Evolutionary conservation across 2,888 invertebrate species (phyloP).

Genomic region (Parnassius smintheus): DNA sequence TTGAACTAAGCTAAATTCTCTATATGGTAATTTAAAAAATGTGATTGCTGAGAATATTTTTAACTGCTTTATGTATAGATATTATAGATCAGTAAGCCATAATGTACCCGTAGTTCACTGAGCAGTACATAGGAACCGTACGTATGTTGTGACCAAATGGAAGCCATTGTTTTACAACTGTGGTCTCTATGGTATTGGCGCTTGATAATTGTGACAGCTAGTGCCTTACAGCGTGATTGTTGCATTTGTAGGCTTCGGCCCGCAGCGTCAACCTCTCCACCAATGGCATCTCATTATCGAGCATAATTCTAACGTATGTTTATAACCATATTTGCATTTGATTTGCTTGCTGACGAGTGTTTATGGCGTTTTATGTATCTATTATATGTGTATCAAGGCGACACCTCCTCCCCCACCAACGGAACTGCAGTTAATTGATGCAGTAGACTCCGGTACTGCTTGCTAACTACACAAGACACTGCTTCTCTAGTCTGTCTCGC

Average conservation of each 20-base stretch:
- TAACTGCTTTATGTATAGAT: constrained; percentile 75
- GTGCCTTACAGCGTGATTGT: constrained; percentile 24
- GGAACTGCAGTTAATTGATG: constrained; percentile 70
- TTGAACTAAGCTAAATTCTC: constrained; percentile 80
- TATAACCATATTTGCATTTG: constrained; percentile 57
- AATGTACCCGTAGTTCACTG: constrained; percentile 49
- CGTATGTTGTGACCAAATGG: constrained; percentile 26
- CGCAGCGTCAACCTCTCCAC: not conserved
- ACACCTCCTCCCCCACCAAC: constrained; percentile 62
- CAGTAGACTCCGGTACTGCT: constrained; percentile 75
- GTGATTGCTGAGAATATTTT: constrained; percentile 79
- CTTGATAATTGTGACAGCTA: constrained; percentile 24
- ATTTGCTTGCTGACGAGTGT: constrained; percentile 46
- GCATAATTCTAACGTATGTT: constrained; percentile 33
- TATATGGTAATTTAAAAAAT: constrained; percentile 78
- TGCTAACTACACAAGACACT: constrained; percentile 66
- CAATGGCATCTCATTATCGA: constrained; percentile 37
- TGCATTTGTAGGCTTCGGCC: constrained; percentile 4
- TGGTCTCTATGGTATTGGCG: constrained; percentile 19
- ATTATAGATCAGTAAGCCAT: constrained; percentile 67
- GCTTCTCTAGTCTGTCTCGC: constrained; percentile 79
- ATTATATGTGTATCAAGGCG: constrained; percentile 42
- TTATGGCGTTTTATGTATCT: constrained; percentile 35
- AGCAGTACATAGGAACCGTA: constrained; percentile 34
- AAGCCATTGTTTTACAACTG: constrained; percentile 17